phyloP scores from a whole-genome alignment of 2,888 invertebrate species.

The Yponomeuta malinellus region DNA sequence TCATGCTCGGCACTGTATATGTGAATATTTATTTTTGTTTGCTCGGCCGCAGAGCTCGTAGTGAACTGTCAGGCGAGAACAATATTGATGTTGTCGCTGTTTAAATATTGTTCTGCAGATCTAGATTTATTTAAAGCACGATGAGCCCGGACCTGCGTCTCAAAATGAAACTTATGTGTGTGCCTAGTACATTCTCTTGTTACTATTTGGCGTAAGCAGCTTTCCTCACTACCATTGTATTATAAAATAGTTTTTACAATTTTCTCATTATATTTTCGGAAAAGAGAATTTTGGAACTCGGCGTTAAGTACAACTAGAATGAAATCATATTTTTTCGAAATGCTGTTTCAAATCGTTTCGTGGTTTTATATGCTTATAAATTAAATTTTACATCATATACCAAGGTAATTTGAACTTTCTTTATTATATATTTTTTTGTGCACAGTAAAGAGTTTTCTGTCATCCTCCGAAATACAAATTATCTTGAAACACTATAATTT shows the following conservation, averaged over 20 bases:
- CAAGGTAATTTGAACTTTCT: too few species aligned
- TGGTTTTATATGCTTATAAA: too few species aligned
- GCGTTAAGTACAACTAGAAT: too few species aligned
- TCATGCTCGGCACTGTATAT: neutral
- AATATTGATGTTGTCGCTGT: constrained; percentile 18
- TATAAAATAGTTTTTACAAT: neutral
- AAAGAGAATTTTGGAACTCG: neutral
- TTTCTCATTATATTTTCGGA: neutral
- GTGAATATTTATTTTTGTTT: constrained; percentile 8
- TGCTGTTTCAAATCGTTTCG: too few species aligned
- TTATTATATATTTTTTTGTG: too few species aligned
- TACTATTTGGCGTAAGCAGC: neutral
- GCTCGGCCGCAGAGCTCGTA: neutral
- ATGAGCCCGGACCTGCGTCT: constrained; percentile 2
- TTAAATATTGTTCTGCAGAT: constrained; percentile 16
- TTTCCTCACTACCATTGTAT: neutral
- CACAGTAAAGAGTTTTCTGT: too few species aligned
- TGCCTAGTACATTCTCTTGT: constrained; percentile 1
- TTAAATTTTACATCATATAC: too few species aligned
- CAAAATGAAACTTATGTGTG: constrained; percentile 7
- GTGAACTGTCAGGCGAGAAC: constrained; percentile 13
- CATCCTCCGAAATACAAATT: too few species aligned
- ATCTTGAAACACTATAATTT: too few species aligned
- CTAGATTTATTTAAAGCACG: constrained; percentile 2
- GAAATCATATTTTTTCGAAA: too few species aligned